Percentiles rank a stretch among this genome's conserved stretches.
Evolutionary conservation across 1,140 invertebrate species (phyloP).

Genomic region (Drosophila orosa): DNA sequence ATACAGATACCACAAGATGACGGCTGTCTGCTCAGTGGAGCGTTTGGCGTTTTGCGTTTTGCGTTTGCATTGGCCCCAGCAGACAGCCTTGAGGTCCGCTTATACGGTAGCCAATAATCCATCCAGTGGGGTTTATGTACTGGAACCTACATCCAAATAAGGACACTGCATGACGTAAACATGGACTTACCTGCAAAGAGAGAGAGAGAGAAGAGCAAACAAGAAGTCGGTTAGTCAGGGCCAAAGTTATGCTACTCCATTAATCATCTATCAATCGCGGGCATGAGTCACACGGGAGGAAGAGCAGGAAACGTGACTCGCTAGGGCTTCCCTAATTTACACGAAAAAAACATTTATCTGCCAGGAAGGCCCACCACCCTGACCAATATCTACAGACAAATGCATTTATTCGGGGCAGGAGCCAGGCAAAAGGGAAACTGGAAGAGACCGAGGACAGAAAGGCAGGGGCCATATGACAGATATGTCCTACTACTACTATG

Average conservation of each 20-base stretch:
- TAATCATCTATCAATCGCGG: conserved; percentile 39
- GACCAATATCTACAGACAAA: conserved; percentile 40
- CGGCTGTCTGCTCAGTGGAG: conserved; percentile 31
- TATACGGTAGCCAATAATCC: conserved; percentile 17
- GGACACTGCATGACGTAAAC: conserved; percentile 26
- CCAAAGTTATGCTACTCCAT: conserved; percentile 16
- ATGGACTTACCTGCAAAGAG: conserved; percentile 50
- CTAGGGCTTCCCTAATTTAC: conserved; percentile 63
- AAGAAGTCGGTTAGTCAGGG: conserved; percentile 22
- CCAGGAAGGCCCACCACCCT: conserved; percentile 24
- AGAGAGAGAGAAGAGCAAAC: conserved; percentile 23
- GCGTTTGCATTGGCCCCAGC: conserved; percentile 38
- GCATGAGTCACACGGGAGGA: conserved; percentile 41
- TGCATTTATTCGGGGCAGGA: conserved; percentile 28
- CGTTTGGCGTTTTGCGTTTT: conserved; percentile 43
- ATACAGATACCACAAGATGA: background rate
- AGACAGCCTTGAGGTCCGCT: conserved; percentile 41
- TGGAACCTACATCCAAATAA: conserved; percentile 50
- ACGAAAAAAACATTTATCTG: conserved; percentile 45
- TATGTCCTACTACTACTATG: conserved; percentile 63
- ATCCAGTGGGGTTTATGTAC: conserved; percentile 32
- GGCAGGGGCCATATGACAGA: conserved; percentile 41
- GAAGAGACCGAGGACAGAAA: conserved; percentile 27
- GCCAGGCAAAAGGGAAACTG: conserved; percentile 1
- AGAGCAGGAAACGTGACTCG: conserved; percentile 40